Evolutionary conservation across 2,888 invertebrate species (phyloP), one percentile per base, ranked within the genome.

Genomic region (Deroplatys truncata): DNA sequence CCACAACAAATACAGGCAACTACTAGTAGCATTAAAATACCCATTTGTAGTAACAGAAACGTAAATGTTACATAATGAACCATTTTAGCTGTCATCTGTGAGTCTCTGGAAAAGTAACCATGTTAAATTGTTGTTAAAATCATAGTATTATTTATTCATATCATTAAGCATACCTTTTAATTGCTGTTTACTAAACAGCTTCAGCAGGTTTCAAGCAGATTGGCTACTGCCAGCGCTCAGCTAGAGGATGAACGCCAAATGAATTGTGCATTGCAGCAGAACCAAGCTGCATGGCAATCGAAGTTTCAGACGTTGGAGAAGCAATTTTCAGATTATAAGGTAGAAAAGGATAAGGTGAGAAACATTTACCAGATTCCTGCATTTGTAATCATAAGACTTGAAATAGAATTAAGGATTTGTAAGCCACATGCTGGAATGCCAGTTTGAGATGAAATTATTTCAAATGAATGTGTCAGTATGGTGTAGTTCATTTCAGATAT

Each of bases 221-320:
- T 98, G 89, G 94, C 95, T 8, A 94, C 96, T 91, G 93, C 97
- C 35, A 95, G 97, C 91, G 93, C 94, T 85, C 97, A 98, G 92
- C 93, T 98, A 89, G 94, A 96, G 16, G 98, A 98, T 92, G 98
- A 99, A 93, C 96, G 96, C 91, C 97, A 98, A 91, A 94, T 99
- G 92, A 97, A 98, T 90, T 95, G 96, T 92, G 96, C 97, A 29
- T 93, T 98, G 91, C 95, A 96, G 91, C 94, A 95, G 88, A 98
- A 98, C 93, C 97, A 98, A 92, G 93, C 95, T 86, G 94, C 95
- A 5, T 98, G 96, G 96, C 96, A 97, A 92, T 93, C 94, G 15
- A 96, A 96, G 92, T 94, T 96, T 91, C 93, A 93, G 25, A 93
- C 93, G 31, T 92, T 96, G 28, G 95, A 96, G 91, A 94, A 94